phyloP scores from a whole-genome alignment of 2,113 vertebrate species.

The Pycnonotus jocosus region DNA sequence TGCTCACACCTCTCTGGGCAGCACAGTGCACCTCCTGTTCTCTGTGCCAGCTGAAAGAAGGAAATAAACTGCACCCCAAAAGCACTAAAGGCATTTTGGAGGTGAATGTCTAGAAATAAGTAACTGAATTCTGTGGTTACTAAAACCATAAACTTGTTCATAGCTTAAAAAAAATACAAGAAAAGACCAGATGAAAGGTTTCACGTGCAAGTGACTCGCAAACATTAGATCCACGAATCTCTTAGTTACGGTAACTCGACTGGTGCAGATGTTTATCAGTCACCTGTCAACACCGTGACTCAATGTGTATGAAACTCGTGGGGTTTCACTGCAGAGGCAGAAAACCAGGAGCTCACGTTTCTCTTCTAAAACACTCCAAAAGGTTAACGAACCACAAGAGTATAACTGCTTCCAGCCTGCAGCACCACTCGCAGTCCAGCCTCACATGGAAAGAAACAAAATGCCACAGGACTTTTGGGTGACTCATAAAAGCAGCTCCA shows the following conservation, averaged over 20 bases:
- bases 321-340: slow-evolving; percentile 66
- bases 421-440: slow-evolving; percentile 3
- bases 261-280: slow-evolving; percentile 75
- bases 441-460: slow-evolving; percentile 5
- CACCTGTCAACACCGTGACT: slow-evolving; percentile 74
- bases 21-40: not conserved
- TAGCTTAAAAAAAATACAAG: not conserved
- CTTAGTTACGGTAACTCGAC: slow-evolving; percentile 69
- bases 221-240: slow-evolving; percentile 49
- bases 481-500: slow-evolving; percentile 56
- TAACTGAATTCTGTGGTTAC: slow-evolving; percentile 47
- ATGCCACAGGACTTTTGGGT: not conserved
- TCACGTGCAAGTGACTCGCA: slow-evolving; percentile 2
- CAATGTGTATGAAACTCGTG: slow-evolving; percentile 71
- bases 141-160: not conserved
- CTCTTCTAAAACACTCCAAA: slow-evolving; percentile 63
- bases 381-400: slow-evolving; percentile 67
- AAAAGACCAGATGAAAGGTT: not conserved
- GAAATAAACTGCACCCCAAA: not conserved
- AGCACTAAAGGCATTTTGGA: not conserved
- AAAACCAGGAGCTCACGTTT: slow-evolving; percentile 78
- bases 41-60: not conserved
- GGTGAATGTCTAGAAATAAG: slow-evolving; percentile 43
- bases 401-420: slow-evolving; percentile 65
- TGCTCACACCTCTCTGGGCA: not conserved